phyloP scores from a whole-genome alignment of 2,797 vertebrate species.

The Varecia variegata region DNA sequence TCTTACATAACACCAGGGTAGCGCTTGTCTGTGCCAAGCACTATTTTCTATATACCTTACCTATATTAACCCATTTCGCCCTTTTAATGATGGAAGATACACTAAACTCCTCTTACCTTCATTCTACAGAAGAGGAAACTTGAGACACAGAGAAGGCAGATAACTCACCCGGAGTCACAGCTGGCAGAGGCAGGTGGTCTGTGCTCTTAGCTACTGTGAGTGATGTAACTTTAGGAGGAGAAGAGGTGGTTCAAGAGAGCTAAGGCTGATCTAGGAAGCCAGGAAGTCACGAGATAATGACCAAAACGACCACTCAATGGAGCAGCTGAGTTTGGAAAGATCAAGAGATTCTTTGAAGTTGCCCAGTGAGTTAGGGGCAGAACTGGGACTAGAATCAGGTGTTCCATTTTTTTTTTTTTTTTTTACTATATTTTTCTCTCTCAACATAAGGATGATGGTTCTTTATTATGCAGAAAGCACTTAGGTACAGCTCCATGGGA shows the following conservation, averaged over 20 bases:
- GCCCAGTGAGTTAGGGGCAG: neutral
- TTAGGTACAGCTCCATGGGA: neutral
- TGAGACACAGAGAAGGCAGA: neutral
- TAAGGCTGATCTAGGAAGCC: neutral
- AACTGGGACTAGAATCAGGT: neutral
- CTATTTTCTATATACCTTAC: neutral
- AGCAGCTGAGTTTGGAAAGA: neutral
- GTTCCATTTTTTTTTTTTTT: neutral
- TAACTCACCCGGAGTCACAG: neutral
- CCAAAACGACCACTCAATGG: neutral
- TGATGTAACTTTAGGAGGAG: neutral
- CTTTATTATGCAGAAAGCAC: neutral
- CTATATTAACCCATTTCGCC: neutral
- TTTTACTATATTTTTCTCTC: neutral
- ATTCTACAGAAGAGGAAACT: neutral
- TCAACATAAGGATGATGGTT: neutral
- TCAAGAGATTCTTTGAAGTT: constrained; percentile 24
- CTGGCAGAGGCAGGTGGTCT: neutral
- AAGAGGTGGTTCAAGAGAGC: neutral
- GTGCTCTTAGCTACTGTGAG: neutral
- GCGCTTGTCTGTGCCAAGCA: neutral
- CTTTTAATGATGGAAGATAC: neutral
- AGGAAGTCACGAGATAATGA: constrained; percentile 34
- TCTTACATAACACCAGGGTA: neutral
- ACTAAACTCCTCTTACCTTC: neutral